Evolutionary conservation across 2,888 invertebrate genomes (phyloP).

Genomic region (Lepidocyrtinus sp.): DNA sequence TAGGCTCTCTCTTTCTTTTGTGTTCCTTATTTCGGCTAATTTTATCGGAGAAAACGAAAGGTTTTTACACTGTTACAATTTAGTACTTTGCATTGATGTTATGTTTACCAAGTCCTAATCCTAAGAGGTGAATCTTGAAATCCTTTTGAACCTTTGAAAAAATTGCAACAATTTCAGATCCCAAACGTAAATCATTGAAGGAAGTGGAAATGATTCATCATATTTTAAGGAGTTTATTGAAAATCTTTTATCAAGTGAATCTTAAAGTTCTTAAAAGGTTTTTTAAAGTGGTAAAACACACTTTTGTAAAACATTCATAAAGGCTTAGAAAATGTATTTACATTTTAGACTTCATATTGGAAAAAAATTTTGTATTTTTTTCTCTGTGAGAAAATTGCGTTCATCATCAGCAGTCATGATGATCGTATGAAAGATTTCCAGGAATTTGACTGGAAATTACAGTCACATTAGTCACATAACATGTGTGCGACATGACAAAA

Average conservation of each 20-base stretch:
- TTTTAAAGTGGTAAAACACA: background rate
- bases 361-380: background rate
- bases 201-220: slow-evolving; percentile 5
- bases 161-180: background rate
- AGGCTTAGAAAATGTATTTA: background rate
- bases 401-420: too few species aligned
- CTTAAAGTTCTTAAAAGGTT: slow-evolving; percentile 8
- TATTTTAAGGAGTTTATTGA: background rate
- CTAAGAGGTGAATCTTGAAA: too few species aligned
- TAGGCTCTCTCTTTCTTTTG: background rate
- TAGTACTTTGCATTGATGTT: too few species aligned
- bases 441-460: slow-evolving; percentile 8
- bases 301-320: background rate
- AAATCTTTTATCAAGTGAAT: background rate
- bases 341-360: background rate
- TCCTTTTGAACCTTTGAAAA: background rate
- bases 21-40: background rate
- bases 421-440: slow-evolving; percentile 20
- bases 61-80: background rate
- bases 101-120: too few species aligned
- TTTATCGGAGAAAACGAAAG: background rate
- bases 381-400: background rate
- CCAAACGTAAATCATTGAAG: background rate
- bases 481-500: slow-evolving; percentile 17
- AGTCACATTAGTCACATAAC: slow-evolving; percentile 5